Evolutionary conservation across 2,888 invertebrate genomes (phyloP).

Genomic region (Atethmia centrago): DNA sequence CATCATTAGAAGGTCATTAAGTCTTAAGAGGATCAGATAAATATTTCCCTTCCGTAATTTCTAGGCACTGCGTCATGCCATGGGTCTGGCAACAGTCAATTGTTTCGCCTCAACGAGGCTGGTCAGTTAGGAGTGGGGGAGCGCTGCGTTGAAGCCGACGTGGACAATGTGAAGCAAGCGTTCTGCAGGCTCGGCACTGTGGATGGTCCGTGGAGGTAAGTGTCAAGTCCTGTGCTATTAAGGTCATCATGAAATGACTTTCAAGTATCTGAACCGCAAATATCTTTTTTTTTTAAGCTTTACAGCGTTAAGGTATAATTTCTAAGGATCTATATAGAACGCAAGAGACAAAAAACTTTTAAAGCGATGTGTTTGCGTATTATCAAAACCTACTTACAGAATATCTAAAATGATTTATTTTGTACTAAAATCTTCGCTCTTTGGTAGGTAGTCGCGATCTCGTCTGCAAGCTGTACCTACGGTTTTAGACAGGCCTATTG

Average conservation of each 20-base stretch:
- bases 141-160: slow-evolving; percentile 97
- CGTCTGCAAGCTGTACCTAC: no score
- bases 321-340: not conserved
- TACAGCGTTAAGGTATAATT: not conserved
- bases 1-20: not conserved
- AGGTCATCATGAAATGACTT: no score
- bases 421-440: no score
- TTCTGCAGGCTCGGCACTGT: slow-evolving; percentile 98
- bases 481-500: no score
- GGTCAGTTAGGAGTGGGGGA: slow-evolving; percentile 99
- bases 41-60: slow-evolving; percentile 4
- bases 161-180: slow-evolving; percentile 96
- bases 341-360: no score
- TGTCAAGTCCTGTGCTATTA: not conserved
- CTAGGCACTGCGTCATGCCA: slow-evolving; percentile 96
- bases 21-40: not conserved
- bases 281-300: no score
- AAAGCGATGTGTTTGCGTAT: no score
- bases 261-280: no score
- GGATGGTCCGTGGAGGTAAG: slow-evolving; percentile 96
- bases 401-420: no score
- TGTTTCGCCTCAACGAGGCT: slow-evolving; percentile 97
- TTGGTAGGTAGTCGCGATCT: no score
- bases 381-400: no score
- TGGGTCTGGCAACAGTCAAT: slow-evolving; percentile 98